Evolutionary conservation across 2,888 invertebrate species (phyloP), one percentile per base, ranked within the genome.

Genomic region (Apodemia duryi): DNA sequence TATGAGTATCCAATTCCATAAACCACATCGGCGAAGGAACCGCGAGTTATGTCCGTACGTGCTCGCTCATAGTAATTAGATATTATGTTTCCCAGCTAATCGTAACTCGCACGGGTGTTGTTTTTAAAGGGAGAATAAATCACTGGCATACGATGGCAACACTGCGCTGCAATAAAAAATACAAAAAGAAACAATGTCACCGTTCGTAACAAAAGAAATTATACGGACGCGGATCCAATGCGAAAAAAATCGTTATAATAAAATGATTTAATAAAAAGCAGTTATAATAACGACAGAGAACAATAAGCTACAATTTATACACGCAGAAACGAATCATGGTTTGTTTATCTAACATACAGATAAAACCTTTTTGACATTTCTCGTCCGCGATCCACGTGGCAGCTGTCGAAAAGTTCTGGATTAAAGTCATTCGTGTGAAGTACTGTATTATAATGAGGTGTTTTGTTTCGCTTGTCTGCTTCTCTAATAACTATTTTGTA

Each of bases 81-180:
- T 91, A 91, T 91, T 91, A 91, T 85, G 82, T 79, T 80, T 79
- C 83, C 82, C 78, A 76, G 83, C 88, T 91, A 91, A 91, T 91
- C 88, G 91, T 88, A 88, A 88, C 89, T 90, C 87, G 86, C 86
- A 85, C 86, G 88, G 87, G 87, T 86, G 89, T 91, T 91, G 90
- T 91, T 91, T 91, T 91, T 90, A 86, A 87, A 85, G 85, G 90
- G 90, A 82, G 85, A 86, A 90, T 91, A 89, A 91, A 91, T 91
- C 91, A 89, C 80, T 73, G 77, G 75, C 77, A 79, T 78, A 79
- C 85, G 78, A 82, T 79, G 81, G 81, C 80, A 82, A 83, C 82
- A 84, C 83, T 81, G 81, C 83, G 82, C 82, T 83, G 85, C 81
- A 84, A 83, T 82, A 81, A 86, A 86, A 86, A 83, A 82, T 77